Base-by-base conservation (phyloP, 2,113 vertebrate genomes). In the Tenrec ecaudatus region DNA sequence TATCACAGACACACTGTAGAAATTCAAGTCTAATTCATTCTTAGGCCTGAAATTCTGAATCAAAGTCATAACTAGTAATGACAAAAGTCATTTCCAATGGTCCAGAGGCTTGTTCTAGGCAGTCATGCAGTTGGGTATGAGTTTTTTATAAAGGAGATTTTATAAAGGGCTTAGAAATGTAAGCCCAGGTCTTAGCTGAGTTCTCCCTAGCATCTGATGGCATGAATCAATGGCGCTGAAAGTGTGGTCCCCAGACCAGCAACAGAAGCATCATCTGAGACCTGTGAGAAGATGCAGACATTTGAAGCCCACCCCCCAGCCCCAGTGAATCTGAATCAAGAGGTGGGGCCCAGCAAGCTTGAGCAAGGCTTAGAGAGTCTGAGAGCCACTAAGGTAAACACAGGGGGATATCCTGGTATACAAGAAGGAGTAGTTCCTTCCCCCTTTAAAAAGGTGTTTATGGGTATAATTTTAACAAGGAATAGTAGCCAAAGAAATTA, bases 1-100 rank as follows among this genome's bases (percentile, higher is more conserved):
- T 53, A 78, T 57, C 58, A 89, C 6, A 27, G 25, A 71, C 43
- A 60, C 38, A 19, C 15, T n/a, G 33, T 15, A 53, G 84, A 43
- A 79, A 38, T 68, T 81, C 79, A 58, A 90, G 58, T 43, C 38
- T 40, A 91, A 29, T 3, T 6, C 10, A 58, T 17, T 31, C 19
- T 69, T 75, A 87, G 8, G 8, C 64, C 57, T 91, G 81, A 87
- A 87, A 91, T 89, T 40, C 38, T 33, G 20, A 82, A 73, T 82
- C 43, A 43, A 40, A 79, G 43, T 83, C 82, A 75, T 17, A 19
- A n/a, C 58, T 57, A 58, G 66, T 73, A 90, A 89, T 12, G 57
- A 90, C 58, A 53, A 10, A 38, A 69, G 57, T 69, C 22, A 57
- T 64, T 82, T 77, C 82, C 15, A 6, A 19, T 81, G 23, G 57